phyloP scores from a whole-genome alignment of 2,113 vertebrate species.

The Chrysemys picta region DNA sequence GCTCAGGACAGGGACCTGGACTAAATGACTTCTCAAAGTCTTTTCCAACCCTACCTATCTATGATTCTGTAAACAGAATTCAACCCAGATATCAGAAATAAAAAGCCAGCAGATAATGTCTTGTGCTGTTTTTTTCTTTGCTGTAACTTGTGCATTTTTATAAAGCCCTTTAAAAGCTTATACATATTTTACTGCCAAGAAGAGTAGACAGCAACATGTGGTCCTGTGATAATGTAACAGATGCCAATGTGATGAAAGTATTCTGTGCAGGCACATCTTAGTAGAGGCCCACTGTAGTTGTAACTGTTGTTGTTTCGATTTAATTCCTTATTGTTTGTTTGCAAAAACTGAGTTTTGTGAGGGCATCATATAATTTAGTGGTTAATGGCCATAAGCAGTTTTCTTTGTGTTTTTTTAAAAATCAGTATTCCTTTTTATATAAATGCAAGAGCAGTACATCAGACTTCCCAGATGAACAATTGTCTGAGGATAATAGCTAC shows the following conservation, averaged over 20 bases:
- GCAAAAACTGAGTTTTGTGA: not conserved
- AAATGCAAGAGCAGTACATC: slow-evolving; percentile 14
- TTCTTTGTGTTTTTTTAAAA: slow-evolving; percentile 5
- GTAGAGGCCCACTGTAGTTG: not conserved
- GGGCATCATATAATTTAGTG: not conserved
- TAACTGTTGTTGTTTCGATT: slow-evolving; percentile 9
- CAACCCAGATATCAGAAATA: not conserved
- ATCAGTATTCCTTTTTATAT: not conserved
- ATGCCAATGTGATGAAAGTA: accelerated
- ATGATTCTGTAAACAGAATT: not conserved
- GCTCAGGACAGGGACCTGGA: not conserved
- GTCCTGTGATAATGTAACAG: not conserved
- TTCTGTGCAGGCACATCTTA: not conserved
- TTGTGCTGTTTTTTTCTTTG: not conserved
- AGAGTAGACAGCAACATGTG: not conserved
- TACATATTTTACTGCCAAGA: not conserved
- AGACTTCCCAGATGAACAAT: not conserved
- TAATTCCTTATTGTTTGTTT: slow-evolving; percentile 23
- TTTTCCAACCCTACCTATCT: not conserved
- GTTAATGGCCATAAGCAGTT: not conserved
- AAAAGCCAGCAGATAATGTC: not conserved
- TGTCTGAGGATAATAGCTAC: slow-evolving; percentile 54
- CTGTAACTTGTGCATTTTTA: not conserved
- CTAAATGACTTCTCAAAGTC: not conserved
- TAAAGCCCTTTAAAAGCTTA: not conserved